A percentile compares a stretch with the other conserved stretches of the same genome.
Conservation (phyloP, 2,888 invertebrate genomes). For the Sabatieria punctata region DNA sequence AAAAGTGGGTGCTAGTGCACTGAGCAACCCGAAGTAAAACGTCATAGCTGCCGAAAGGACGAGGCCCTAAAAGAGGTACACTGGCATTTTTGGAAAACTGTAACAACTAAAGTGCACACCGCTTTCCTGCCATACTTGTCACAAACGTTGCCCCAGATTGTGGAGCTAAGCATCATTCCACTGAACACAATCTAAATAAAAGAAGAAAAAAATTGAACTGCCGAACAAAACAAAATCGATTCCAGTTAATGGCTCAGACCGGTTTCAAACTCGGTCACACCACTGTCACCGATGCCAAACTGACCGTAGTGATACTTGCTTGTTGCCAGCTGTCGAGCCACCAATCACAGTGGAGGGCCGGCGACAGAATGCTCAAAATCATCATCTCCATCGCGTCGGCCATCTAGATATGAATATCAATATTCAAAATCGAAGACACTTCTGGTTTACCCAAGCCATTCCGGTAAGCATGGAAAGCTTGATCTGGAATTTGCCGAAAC, state of each 20-base stretch:
- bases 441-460: slow-evolving; percentile 39
- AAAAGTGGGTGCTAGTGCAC: slow-evolving; percentile 74
- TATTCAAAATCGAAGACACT: no score
- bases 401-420: slow-evolving; percentile 93
- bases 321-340: slow-evolving; percentile 73
- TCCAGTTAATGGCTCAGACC: neutral
- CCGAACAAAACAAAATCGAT: neutral
- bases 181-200: slow-evolving; percentile 56
- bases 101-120: slow-evolving; percentile 39
- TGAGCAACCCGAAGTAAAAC: slow-evolving; percentile 73
- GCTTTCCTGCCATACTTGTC: slow-evolving; percentile 76
- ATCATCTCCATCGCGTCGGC: slow-evolving; percentile 98
- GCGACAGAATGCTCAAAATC: slow-evolving; percentile 75
- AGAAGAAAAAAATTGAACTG: slow-evolving; percentile 10
- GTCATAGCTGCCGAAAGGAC: slow-evolving; percentile 71
- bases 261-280: no score
- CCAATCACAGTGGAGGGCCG: slow-evolving; percentile 87
- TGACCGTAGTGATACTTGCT: slow-evolving; percentile 72
- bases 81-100: neutral
- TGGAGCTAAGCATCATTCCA: slow-evolving; percentile 91
- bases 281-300: no score
- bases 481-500: slow-evolving; percentile 39
- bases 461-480: slow-evolving; percentile 38
- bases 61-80: slow-evolving; percentile 49
- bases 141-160: slow-evolving; percentile 86